These are phyloP conservation scores for Mormyrus lacerda DNA, from an alignment of 2,113 vertebrate genomes.

Conservation along the genomic window DNA sequence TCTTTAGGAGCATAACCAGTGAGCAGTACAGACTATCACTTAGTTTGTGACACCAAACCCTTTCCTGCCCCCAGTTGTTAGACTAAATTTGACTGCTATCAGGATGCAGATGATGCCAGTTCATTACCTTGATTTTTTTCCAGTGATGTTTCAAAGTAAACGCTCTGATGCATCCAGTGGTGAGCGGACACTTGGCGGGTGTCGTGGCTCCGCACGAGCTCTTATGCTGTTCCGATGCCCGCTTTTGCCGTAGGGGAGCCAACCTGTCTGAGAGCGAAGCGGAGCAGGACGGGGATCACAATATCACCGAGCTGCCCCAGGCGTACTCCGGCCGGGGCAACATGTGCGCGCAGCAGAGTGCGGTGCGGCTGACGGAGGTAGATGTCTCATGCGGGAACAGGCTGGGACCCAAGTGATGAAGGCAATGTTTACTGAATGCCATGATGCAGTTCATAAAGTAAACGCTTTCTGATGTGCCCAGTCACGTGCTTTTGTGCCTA, in stretches of 20 bases:
- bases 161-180: constrained; percentile 32
- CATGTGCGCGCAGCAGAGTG: constrained; percentile 80
- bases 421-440: background rate
- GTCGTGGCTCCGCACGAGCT: no score
- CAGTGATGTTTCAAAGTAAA: constrained; percentile 40
- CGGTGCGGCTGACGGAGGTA: constrained; percentile 81
- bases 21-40: background rate
- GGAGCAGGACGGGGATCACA: constrained; percentile 81
- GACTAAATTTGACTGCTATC: background rate
- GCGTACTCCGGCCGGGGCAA: constrained; percentile 76
- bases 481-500: background rate
- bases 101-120: constrained; percentile 30
- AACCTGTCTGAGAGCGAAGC: constrained; percentile 88
- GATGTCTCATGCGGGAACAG: background rate
- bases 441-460: constrained; percentile 15
- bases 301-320: constrained; percentile 79
- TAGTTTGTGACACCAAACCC: background rate
- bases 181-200: background rate
- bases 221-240: background rate
- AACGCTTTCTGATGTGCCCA: constrained; percentile 18
- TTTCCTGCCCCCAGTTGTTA: background rate
- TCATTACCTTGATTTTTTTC: constrained; percentile 1
- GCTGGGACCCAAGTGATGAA: constrained; percentile 12
- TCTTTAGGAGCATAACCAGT: background rate
- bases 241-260: constrained; percentile 54